phyloP scores from a whole-genome alignment of 92 coral and sea anemone genomes.

The Palythoa heliodiscus region DNA sequence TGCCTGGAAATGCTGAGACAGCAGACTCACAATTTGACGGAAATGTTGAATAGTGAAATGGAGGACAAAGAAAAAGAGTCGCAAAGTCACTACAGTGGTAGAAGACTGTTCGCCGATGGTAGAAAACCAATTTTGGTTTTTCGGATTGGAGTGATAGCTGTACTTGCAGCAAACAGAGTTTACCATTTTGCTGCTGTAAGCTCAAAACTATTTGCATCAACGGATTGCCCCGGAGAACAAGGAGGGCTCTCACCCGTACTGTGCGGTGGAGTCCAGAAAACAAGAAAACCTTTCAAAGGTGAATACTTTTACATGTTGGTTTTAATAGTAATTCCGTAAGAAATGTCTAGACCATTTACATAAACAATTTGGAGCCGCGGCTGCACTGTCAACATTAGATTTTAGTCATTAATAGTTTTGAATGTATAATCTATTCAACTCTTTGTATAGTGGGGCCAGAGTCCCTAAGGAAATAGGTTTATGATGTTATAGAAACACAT shows the following conservation, averaged over 20 bases:
- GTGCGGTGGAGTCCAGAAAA: constrained; percentile 65
- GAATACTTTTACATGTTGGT: background rate
- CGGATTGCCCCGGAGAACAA: constrained; percentile 90
- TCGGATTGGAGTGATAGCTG: constrained; percentile 85
- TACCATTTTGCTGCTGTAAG: constrained; percentile 70
- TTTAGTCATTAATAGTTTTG: no score
- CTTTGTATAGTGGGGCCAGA: no score
- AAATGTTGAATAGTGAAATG: constrained; percentile 89
- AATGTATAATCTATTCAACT: no score
- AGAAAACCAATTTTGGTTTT: constrained; percentile 80
- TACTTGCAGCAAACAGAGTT: constrained; percentile 90
- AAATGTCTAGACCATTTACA: no score
- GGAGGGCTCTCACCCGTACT: constrained; percentile 81
- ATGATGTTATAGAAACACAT: no score
- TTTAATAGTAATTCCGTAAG: no score
- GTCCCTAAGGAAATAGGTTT: no score
- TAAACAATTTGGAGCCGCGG: no score
- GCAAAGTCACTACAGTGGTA: constrained; percentile 39
- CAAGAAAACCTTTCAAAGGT: constrained; percentile 77
- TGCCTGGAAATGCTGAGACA: constrained; percentile 76
- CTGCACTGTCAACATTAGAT: no score
- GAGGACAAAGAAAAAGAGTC: constrained; percentile 60
- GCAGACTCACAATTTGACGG: constrained; percentile 79
- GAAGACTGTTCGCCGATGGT: constrained; percentile 57
- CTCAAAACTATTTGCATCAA: constrained; percentile 70